Percentiles rank a stretch among this genome's conserved stretches.
Conservation (phyloP, 2,113 vertebrate genomes). For the Sinocyclocheilus rhinocerous region DNA sequence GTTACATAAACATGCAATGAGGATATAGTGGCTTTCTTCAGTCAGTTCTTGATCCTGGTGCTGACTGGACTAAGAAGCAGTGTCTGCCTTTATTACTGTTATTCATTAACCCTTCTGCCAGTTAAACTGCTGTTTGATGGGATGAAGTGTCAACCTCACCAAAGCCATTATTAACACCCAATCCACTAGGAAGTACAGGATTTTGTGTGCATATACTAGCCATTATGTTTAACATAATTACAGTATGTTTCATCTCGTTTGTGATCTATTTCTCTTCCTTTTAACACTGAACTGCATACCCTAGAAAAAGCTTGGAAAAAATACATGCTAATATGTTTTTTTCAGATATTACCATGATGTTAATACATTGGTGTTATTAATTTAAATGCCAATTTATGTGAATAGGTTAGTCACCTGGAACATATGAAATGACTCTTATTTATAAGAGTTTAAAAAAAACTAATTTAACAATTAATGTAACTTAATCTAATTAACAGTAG, state of each 20-base stretch:
- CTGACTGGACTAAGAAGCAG: background rate
- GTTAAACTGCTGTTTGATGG: slow-evolving; percentile 16
- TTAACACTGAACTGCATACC: background rate
- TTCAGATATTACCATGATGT: background rate
- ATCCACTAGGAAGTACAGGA: slow-evolving; percentile 16
- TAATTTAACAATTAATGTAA: background rate
- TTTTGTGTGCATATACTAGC: background rate
- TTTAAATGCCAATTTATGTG: background rate
- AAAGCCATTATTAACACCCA: slow-evolving; percentile 46
- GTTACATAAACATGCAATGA: background rate
- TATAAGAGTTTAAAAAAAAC: no score
- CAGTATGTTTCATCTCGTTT: background rate
- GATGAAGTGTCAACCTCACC: slow-evolving; percentile 47
- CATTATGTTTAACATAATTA: background rate
- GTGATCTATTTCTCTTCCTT: background rate
- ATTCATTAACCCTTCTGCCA: slow-evolving; percentile 50
- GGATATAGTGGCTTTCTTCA: background rate
- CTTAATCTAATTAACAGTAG: no score
- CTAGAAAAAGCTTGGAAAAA: no score
- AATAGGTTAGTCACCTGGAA: background rate
- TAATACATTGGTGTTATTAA: background rate
- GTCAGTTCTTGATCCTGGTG: background rate
- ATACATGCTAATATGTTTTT: no score
- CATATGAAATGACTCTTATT: background rate
- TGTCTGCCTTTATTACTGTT: slow-evolving; percentile 40